phyloP scores from a whole-genome alignment of 1,140 invertebrate genomes.

The Drosophila auraria region DNA sequence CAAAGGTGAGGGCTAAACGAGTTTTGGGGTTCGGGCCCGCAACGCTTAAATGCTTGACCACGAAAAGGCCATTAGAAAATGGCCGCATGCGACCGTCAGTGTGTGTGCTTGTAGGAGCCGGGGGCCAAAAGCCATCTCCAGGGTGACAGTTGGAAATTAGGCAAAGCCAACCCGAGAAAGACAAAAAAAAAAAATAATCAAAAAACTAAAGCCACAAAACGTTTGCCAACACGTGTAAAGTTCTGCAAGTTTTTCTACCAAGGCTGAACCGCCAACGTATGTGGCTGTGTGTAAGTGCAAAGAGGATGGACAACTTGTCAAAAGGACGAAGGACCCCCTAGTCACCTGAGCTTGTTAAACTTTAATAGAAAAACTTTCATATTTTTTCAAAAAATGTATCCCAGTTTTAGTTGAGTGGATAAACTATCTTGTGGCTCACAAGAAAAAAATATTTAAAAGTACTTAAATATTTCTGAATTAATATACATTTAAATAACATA shows the following conservation, averaged over 20 bases:
- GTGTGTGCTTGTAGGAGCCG: conserved; percentile 18
- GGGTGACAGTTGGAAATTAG: conserved; percentile 71
- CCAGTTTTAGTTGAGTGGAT: neutral
- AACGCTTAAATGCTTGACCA: conserved; percentile 82
- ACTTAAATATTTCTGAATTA: no score
- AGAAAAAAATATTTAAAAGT: neutral
- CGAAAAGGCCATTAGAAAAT: conserved; percentile 82
- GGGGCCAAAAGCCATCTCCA: conserved; percentile 51
- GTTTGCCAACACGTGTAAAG: conserved; percentile 74
- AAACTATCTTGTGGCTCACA: neutral
- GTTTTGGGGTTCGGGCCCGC: conserved; percentile 49
- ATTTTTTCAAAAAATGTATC: conserved; percentile 13
- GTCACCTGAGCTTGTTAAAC: conserved; percentile 14
- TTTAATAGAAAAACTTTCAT: conserved; percentile 31
- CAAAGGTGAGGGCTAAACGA: conserved; percentile 55
- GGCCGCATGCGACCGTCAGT: conserved; percentile 38
- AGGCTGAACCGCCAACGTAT: conserved; percentile 15
- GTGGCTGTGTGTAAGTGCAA: conserved; percentile 13
- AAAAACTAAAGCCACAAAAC: conserved; percentile 69
- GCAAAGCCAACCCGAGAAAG: conserved; percentile 53
- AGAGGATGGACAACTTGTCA: conserved; percentile 31
- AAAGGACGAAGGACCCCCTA: conserved; percentile 6
- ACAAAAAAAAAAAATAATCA: conserved; percentile 31
- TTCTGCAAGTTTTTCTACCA: conserved; percentile 45
- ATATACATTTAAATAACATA: no score